Evolutionary conservation across 2,888 invertebrate genomes (phyloP).

Genomic region (Drosophila affinis): DNA sequence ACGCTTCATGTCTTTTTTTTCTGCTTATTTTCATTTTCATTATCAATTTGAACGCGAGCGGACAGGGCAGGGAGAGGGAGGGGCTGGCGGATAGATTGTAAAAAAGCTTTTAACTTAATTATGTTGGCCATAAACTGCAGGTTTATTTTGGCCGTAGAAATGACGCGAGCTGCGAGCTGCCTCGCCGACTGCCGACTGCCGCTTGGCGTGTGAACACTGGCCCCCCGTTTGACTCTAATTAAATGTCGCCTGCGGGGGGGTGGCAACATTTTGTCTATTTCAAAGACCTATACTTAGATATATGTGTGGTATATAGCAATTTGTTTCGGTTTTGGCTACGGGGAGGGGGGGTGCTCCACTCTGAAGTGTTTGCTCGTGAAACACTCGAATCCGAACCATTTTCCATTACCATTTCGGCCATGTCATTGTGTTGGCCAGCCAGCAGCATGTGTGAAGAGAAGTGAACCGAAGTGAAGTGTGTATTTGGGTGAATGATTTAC

Average conservation of each 20-base stretch:
- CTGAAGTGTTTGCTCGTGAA: slow-evolving; percentile 77
- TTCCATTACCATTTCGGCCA: slow-evolving; percentile 58
- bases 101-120: slow-evolving; percentile 79
- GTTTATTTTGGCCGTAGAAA: slow-evolving; percentile 64
- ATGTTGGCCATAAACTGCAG: slow-evolving; percentile 79
- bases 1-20: slow-evolving; percentile 64
- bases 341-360: background rate
- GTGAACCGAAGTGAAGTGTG: slow-evolving; percentile 62
- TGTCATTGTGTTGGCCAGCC: slow-evolving; percentile 73
- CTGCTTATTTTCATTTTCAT: slow-evolving; percentile 74
- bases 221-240: slow-evolving; percentile 64
- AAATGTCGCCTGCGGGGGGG: slow-evolving; percentile 64
- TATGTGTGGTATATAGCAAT: slow-evolving; percentile 27
- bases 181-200: no score
- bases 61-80: slow-evolving; percentile 17
- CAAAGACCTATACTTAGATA: slow-evolving; percentile 15
- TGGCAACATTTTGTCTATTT: slow-evolving; percentile 33
- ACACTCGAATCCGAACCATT: slow-evolving; percentile 68
- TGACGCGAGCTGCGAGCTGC: slow-evolving; percentile 35
- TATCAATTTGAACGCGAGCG: slow-evolving; percentile 71
- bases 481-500: slow-evolving; percentile 68
- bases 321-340: slow-evolving; percentile 20
- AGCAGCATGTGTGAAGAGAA: slow-evolving; percentile 45
- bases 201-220: slow-evolving; percentile 65
- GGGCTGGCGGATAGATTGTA: slow-evolving; percentile 46